These are phyloP conservation scores for Pseudorasbora parva DNA, from an alignment of 2,113 vertebrate genomes.

Conservation along the genomic window DNA sequence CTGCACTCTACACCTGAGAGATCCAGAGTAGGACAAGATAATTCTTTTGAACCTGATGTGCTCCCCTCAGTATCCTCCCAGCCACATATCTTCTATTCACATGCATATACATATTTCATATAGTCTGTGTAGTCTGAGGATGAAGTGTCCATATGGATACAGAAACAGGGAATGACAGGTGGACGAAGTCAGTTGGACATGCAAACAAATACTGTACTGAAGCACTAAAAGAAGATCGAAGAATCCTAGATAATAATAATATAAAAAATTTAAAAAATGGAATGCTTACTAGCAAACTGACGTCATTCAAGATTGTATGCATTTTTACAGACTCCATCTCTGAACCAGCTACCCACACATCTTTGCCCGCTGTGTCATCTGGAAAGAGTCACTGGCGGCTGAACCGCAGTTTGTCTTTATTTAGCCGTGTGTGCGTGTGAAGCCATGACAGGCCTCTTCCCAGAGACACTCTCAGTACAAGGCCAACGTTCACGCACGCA, in stretches of 20 bases:
- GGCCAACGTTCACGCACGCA: conserved; percentile 19
- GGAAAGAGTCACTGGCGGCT: not conserved
- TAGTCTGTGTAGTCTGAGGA: not conserved
- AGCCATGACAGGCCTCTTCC: not conserved
- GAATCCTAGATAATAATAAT: not conserved
- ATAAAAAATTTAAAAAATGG: not conserved
- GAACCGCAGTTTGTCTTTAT: conserved; percentile 29
- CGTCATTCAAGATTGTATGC: not conserved
- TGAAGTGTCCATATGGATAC: not conserved
- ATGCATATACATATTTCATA: conserved; percentile 2
- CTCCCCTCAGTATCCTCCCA: not conserved
- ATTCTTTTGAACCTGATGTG: not conserved
- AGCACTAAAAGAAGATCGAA: not conserved
- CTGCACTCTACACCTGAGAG: not conserved
- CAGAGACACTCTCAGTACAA: not conserved
- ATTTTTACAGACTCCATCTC: not conserved
- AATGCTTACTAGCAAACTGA: not conserved
- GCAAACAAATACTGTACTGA: not conserved
- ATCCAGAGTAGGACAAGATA: not conserved
- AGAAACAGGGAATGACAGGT: not conserved
- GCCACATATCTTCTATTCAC: not conserved
- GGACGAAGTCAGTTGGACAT: not conserved
- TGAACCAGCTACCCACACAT: not conserved
- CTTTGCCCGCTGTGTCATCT: not conserved
- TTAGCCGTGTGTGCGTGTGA: not conserved